These are phyloP conservation scores for Phoeniculus purpureus DNA, from an alignment of 2,797 vertebrate genomes.

Conservation along the genomic window DNA sequence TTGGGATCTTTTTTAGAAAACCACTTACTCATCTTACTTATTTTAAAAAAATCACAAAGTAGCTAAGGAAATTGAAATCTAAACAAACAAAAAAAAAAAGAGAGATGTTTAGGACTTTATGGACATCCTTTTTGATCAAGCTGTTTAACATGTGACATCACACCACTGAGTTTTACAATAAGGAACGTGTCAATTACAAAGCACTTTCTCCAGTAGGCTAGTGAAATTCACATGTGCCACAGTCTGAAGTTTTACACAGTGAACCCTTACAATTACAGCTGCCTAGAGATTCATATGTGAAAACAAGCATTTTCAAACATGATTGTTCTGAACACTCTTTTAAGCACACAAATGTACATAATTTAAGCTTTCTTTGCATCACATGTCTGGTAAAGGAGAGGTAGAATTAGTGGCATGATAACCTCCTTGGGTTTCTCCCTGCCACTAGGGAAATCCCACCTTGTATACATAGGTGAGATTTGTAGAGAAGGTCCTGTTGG, in stretches of 20 bases:
- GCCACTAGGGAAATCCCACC: neutral
- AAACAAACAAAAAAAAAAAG: neutral
- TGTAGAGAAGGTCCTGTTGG: neutral
- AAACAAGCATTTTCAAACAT: conserved; percentile 11
- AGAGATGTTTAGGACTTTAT: neutral
- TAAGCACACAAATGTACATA: conserved; percentile 1
- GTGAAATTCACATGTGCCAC: neutral
- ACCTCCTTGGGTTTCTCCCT: neutral
- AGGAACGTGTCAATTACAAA: neutral
- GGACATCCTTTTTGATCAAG: neutral
- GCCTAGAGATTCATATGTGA: neutral
- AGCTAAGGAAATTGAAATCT: neutral
- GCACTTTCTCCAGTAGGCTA: neutral
- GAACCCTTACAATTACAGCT: conserved; percentile 9
- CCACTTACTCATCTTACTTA: neutral
- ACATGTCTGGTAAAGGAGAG: conserved; percentile 41
- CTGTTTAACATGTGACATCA: neutral
- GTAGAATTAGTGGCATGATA: conserved; percentile 15
- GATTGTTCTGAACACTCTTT: conserved; percentile 20
- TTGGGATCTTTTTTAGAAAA: neutral
- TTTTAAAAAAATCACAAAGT: neutral
- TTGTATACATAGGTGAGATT: neutral
- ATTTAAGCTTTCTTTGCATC: conserved; percentile 12
- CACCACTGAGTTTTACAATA: neutral
- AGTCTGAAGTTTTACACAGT: neutral